Evolutionary conservation across 2,888 invertebrate genomes (phyloP).

Genomic region (Nomada ruficornis): DNA sequence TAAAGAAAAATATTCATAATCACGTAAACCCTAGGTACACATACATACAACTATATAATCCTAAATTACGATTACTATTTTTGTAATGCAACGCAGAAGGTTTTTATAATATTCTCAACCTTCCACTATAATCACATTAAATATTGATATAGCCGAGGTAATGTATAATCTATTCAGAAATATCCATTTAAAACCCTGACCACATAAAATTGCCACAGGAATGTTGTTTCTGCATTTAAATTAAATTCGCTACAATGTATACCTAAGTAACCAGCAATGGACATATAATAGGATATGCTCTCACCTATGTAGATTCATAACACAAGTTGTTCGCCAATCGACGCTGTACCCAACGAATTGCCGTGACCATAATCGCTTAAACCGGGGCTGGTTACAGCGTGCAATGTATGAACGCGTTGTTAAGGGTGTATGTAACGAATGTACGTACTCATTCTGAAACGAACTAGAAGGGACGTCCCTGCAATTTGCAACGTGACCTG

Average conservation of each 20-base stretch:
- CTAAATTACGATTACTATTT: no score
- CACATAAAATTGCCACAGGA: no score
- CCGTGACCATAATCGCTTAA: conserved; percentile 51
- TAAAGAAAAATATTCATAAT: no score
- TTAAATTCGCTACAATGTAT: not conserved
- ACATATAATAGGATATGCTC: conserved; percentile 23
- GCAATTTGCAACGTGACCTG: conserved; percentile 56
- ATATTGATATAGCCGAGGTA: no score
- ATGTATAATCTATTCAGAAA: no score
- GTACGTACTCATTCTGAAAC: conserved; percentile 47
- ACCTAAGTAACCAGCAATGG: not conserved
- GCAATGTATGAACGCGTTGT: conserved; percentile 41
- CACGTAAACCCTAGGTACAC: no score
- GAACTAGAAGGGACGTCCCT: conserved; percentile 52
- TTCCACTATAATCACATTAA: no score
- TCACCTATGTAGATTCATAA: conserved; percentile 19
- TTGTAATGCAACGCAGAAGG: no score
- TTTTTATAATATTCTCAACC: no score
- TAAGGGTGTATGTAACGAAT: conserved; percentile 52
- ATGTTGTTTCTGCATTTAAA: not conserved
- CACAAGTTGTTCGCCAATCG: conserved; percentile 38
- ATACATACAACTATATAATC: no score
- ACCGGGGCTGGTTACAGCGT: conserved; percentile 37
- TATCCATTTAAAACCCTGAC: no score
- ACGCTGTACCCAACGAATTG: conserved; percentile 47